Conservation (phyloP, 2,888 invertebrate species). For the Drosophila percnosoma region DNA sequence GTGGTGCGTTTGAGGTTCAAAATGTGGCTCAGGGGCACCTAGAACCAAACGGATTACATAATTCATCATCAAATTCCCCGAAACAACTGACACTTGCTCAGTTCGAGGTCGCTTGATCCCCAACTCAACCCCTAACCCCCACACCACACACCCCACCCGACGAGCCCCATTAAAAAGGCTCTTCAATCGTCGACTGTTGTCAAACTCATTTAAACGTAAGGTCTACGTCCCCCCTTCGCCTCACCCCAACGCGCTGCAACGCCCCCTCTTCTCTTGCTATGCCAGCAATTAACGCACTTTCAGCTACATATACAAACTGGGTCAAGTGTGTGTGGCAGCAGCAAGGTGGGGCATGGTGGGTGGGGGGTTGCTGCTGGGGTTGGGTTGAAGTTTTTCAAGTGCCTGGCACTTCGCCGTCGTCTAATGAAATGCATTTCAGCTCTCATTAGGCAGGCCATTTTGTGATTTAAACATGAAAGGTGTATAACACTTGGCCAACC, state of each 20-base stretch:
- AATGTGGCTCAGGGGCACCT: background rate
- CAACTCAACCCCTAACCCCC: background rate
- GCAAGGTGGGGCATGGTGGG: background rate
- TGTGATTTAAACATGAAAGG: constrained; percentile 50
- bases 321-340: constrained; percentile 57
- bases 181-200: constrained; percentile 46
- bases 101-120: background rate
- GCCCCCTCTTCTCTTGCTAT: background rate
- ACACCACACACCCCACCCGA: background rate
- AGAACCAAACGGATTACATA: constrained; percentile 47
- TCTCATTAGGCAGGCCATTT: constrained; percentile 78
- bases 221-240: background rate
- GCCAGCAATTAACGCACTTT: constrained; percentile 75
- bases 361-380: no score
- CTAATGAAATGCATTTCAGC: constrained; percentile 77
- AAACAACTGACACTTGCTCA: constrained; percentile 30
- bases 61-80: constrained; percentile 58
- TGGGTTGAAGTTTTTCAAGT: constrained; percentile 47
- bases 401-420: constrained; percentile 56
- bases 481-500: constrained; percentile 10
- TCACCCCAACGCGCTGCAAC: background rate
- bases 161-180: constrained; percentile 25
- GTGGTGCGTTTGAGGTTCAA: background rate
- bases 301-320: constrained; percentile 50
- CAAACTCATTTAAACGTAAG: constrained; percentile 48